Evolutionary conservation across 2,113 vertebrate species (phyloP).

Genomic region (Nerophis ophidion): DNA sequence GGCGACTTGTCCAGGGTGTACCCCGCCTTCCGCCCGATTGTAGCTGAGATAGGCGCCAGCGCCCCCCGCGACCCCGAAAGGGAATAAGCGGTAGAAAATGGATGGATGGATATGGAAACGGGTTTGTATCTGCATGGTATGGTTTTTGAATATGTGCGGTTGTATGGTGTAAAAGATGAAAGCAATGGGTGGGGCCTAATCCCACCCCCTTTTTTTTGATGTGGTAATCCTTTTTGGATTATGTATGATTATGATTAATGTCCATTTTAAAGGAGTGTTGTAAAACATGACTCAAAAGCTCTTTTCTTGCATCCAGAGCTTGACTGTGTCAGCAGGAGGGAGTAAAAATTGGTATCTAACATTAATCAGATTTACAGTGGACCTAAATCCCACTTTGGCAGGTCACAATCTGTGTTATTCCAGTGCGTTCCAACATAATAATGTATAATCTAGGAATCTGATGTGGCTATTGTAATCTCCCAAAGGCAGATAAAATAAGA

Average conservation of each 20-base stretch:
- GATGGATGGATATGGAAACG: too few species aligned
- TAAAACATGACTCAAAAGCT: slow-evolving; percentile 6
- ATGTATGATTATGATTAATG: slow-evolving; percentile 3
- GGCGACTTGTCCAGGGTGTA: too few species aligned
- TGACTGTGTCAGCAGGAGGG: slow-evolving; percentile 1
- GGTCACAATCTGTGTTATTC: slow-evolving; percentile 17
- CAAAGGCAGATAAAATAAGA: slow-evolving; percentile 37
- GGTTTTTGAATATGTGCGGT: slow-evolving; percentile 6
- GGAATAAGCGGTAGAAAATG: too few species aligned
- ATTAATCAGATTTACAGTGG: slow-evolving; percentile 29
- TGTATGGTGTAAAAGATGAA: slow-evolving; percentile 17
- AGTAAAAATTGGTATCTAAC: slow-evolving; percentile 6
- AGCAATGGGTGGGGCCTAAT: slow-evolving; percentile 19
- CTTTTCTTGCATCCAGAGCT: background rate
- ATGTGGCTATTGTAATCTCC: slow-evolving; percentile 43
- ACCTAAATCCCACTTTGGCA: slow-evolving; percentile 26
- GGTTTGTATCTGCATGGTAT: background rate
- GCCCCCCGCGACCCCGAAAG: too few species aligned
- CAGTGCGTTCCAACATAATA: slow-evolving; percentile 12
- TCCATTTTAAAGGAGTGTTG: slow-evolving; percentile 4
- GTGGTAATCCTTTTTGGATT: slow-evolving; percentile 16
- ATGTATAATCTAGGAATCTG: slow-evolving; percentile 37
- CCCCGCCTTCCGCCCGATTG: too few species aligned
- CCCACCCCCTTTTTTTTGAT: slow-evolving; percentile 11
- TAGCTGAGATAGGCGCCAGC: too few species aligned